Base-by-base conservation (phyloP, 1,140 invertebrate genomes). In the Tribolium castaneum region DNA sequence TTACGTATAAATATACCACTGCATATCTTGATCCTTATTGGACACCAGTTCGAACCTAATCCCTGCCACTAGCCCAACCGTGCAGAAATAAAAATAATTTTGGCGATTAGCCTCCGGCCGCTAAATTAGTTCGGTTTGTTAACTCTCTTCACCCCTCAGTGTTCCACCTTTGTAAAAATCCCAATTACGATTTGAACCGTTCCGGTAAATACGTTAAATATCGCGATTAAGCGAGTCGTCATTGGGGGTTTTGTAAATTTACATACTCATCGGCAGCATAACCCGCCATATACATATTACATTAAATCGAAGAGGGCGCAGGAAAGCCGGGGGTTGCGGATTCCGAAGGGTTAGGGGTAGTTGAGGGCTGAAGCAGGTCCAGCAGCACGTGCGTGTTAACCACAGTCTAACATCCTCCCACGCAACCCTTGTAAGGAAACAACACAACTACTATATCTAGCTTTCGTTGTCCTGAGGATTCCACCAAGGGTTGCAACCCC, bases 351-450 rank as follows among this genome's bases (percentile, higher is more conserved):
- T 62, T 56, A 76, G 62, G 76, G 74, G 30, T 70, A 14, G 76
- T 77, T 50, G 70, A 70, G 45, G 56, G 56, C 35, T 78, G 80
- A 74, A 74, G 80, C 75, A 81, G 82, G 79, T 79, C 78, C 83
- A 80, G 83, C 78, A 84, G 83, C 83, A 84, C 83, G 83, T 84
- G 83, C 83, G 83, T 84, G 83, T 82, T 82, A 84, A 84, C 83
- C 83, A 80, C 83, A 84, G 70, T 84, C 80, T 83, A 83, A 82
- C 80, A 83, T 83, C 82, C 80, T 77, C 82, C 83, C 80, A 82
- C 80, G 80, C 80, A 84, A 83, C 82, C 82, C 82, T 83, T 82
- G 81, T 83, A 84, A 84, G 83, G 83, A 84, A 84, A 84, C 83
- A 84, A 84, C 83, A 84, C 83, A 82, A 83, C 82, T 84, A 83